phyloP scores from a whole-genome alignment of 2,113 vertebrate genomes.

The Cercopithecus mona region DNA sequence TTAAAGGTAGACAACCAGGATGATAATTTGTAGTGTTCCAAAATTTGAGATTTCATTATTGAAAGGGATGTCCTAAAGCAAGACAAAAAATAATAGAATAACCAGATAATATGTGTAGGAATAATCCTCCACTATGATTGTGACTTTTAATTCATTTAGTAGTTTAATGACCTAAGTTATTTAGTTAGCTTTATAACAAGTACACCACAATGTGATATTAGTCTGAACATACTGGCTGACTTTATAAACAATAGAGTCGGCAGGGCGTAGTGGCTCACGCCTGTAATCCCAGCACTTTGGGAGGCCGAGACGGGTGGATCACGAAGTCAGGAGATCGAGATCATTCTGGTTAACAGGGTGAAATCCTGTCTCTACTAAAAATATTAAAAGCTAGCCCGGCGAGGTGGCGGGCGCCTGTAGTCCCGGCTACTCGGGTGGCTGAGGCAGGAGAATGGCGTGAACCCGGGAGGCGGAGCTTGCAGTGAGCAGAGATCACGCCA shows the following conservation, averaged over 20 bases:
- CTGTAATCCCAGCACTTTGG: too few relatives aligned
- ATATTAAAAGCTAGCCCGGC: too few relatives aligned
- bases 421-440: too few relatives aligned
- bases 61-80: neutral
- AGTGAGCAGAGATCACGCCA: too few relatives aligned
- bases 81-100: neutral
- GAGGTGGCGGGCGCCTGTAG: too few relatives aligned
- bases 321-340: too few relatives aligned
- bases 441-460: too few relatives aligned
- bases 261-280: too few relatives aligned
- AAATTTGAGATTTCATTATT: neutral
- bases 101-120: neutral
- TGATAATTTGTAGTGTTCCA: neutral
- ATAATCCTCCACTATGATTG: neutral
- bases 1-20: neutral
- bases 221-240: neutral
- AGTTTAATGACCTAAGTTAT: neutral
- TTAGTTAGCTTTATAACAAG: neutral
- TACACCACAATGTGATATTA: neutral
- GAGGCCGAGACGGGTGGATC: too few relatives aligned
- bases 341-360: too few relatives aligned
- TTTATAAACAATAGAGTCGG: neutral
- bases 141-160: neutral
- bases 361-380: too few relatives aligned
- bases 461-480: too few relatives aligned